Conservation (phyloP, 1,140 invertebrate species). For the Temnothorax curvispinosus region DNA sequence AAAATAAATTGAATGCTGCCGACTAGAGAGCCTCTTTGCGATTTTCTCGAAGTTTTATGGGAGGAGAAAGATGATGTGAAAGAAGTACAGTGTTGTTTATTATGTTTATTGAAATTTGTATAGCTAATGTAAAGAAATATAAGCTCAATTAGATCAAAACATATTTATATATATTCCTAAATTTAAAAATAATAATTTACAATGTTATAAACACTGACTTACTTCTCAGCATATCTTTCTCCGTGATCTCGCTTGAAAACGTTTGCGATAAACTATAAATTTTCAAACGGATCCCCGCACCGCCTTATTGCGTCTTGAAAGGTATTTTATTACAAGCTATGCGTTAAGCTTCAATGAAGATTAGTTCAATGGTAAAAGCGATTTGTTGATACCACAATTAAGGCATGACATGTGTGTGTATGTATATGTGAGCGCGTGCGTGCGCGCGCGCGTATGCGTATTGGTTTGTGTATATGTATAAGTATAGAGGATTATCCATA, state of each 20-base stretch:
- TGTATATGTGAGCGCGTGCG: neutral
- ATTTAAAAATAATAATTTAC: neutral
- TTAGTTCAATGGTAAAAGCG: slow-evolving; percentile 76
- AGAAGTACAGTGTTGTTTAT: neutral
- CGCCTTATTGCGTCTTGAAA: slow-evolving; percentile 57
- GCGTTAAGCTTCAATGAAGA: slow-evolving; percentile 77
- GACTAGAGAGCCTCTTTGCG: neutral
- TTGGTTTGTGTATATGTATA: neutral
- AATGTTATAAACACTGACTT: neutral
- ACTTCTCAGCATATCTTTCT: slow-evolving; percentile 20
- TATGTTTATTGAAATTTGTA: neutral
- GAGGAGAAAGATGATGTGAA: slow-evolving; percentile 16
- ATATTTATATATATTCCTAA: neutral
- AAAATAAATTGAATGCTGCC: slow-evolving; percentile 11
- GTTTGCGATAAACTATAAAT: slow-evolving; percentile 40
- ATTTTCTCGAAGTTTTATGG: slow-evolving; percentile 18
- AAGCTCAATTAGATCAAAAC: neutral
- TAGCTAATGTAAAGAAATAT: neutral
- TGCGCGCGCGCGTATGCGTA: neutral
- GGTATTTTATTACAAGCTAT: slow-evolving; percentile 74
- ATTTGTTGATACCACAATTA: slow-evolving; percentile 76
- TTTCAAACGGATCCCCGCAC: slow-evolving; percentile 58
- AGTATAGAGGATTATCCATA: neutral
- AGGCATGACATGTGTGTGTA: slow-evolving; percentile 68
- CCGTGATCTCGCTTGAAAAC: slow-evolving; percentile 36